Base-by-base conservation (phyloP, 2,113 vertebrate species). In the Tyrannus savana region DNA sequence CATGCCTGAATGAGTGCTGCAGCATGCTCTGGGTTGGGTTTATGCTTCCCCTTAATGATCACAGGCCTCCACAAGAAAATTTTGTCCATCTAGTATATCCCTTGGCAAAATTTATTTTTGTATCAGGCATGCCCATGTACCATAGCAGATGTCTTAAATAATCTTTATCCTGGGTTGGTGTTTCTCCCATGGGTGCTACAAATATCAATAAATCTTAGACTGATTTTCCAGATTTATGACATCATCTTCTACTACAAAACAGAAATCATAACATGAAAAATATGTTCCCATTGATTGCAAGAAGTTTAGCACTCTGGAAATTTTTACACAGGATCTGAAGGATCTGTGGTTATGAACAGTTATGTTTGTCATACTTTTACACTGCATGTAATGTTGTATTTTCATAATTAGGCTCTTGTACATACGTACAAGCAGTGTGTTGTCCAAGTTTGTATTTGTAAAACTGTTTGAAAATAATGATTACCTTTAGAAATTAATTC, bases 11-110 rank as follows among this genome's bases (percentile, higher is more conserved):
- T 24, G 71, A 95, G 78, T 90, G 63, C 44, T 85, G 72, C 31
- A 77, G 47, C 19, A 3, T 90, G 72, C 52, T 86, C 72, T 95
- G 75, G 44, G 16, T n/a, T 86, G 56, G 56, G 39, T 95, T 86
- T 91, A 82, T 89, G 66, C n/a, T 80, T 92, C 83, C 6, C n/a
- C 66, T 91, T 90, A 85, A 95, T 62, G 92, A 93, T 60, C 75
- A 86, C 24, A 86, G 44, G 33, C 59, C 55, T 37, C 17, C 12
- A n/a, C 68, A 95, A 77, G 28, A 67, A 87, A 74, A 46, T 52
- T 63, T 73, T 92, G 63, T 88, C 47, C 60, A 77, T 67, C 52
- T 92, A 96, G 17, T 44, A 56, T 75, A 79, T 63, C 63, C 64
- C 19, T 86, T 55, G 64, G 82, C 73, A 94, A 94, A 93, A 84